Evolutionary conservation across 2,888 invertebrate species (phyloP), one percentile per base, ranked within the genome.

Genomic region (Napeogenes sylphis): DNA sequence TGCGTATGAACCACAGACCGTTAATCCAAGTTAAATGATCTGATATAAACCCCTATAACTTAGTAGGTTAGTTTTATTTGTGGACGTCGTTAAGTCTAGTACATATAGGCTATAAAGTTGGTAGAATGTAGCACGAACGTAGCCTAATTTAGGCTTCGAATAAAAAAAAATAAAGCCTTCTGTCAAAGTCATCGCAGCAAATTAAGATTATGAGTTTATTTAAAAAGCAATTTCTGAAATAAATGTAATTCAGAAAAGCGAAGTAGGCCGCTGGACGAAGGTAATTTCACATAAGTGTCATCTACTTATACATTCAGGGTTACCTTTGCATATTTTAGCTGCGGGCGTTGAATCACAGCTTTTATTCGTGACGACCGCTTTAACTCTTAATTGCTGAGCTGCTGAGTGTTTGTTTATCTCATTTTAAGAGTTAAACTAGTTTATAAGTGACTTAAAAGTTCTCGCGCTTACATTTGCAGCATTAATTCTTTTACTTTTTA

Each of bases 11-110:
- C 51, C 51, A 70, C 63, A 69, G 75, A 55, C 70, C 81, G 78
- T 82, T 80, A 82, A 81, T 79, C 78, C 76, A 71, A 72, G 77
- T 82, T 82, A 80, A 82, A 82, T 80, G 79, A 81, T 76, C 75
- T 75, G 71, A 72, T 70, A 68, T 58, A 64, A 61, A 68, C 64
- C 73, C 71, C 71, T 73, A 59, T 42, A 45, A 30, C 47, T 47
- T 62, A 59, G 42, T 47, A 58, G 51, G 47, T n/a, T 47, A 51
- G 21, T 53, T 58, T 51, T 38, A 35, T 58, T 58, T 46, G 45
- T 32, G 4, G 51, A 30, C 45, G 47, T 58, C 51, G 51, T 58
- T 14, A 35, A 51, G 4, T 38, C 51, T 32, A 45, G 45, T 12
- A 45, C 30, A 57, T 8, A 57, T 51, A 51, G 30, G 30, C 30